Conservation (phyloP, 2,113 vertebrate species). For the Anas platyrhynchos region DNA sequence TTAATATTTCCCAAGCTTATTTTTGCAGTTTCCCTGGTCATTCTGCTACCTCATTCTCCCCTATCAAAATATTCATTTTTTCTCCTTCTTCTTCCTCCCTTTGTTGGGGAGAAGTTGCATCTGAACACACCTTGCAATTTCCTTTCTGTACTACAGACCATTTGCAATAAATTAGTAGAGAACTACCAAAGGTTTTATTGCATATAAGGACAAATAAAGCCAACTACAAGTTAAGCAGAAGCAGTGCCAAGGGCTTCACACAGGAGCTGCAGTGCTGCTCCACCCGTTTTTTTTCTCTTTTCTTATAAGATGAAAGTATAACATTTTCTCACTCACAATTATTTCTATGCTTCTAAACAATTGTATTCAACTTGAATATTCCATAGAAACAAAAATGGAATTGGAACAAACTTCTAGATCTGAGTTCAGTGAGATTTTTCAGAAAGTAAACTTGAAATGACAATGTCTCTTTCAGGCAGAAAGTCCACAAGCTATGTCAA, state of each 20-base stretch:
- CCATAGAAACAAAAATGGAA: neutral
- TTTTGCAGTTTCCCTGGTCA: neutral
- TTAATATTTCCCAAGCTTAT: neutral
- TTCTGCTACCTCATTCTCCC: neutral
- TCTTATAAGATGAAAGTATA: neutral
- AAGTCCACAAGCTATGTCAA: neutral
- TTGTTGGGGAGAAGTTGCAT: neutral
- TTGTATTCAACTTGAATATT: neutral
- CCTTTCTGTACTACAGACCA: neutral
- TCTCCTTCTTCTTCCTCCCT: neutral
- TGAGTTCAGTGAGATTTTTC: neutral
- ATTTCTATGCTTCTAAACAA: neutral
- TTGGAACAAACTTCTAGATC: neutral
- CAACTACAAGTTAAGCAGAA: neutral
- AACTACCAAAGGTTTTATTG: neutral
- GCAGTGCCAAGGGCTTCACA: neutral
- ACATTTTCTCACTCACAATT: neutral
- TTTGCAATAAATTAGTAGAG: neutral
- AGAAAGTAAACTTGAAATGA: neutral
- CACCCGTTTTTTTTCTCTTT: neutral
- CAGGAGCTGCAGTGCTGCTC: neutral
- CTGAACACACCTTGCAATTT: neutral
- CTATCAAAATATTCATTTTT: neutral
- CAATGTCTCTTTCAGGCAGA: neutral
- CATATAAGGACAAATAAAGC: neutral